A percentile compares a stretch with the other conserved stretches of the same genome.
Evolutionary conservation across 2,888 invertebrate species (phyloP).

Genomic region (Plagodis dolabraria): DNA sequence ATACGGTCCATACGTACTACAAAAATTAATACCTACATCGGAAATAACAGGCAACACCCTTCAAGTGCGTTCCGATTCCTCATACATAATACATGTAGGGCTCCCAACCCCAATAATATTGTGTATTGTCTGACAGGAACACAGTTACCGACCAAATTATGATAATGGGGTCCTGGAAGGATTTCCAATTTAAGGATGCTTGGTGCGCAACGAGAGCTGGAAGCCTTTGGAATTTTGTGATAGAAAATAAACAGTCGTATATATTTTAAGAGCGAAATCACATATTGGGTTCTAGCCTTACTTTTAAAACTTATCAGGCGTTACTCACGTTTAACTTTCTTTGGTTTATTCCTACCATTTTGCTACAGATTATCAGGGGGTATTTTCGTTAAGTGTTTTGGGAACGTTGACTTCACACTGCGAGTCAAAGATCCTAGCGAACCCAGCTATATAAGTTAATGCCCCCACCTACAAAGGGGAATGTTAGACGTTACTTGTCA

Average conservation of each 20-base stretch:
- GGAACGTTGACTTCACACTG: no score
- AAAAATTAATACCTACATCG: conserved; percentile 12
- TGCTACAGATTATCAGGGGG: no score
- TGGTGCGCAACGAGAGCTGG: conserved; percentile 2
- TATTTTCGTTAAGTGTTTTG: no score
- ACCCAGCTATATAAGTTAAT: no score
- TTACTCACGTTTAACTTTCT: no score
- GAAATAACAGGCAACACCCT: conserved; percentile 14
- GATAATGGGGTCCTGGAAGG: conserved; percentile 55
- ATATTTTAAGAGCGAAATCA: no score
- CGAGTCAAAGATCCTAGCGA: no score
- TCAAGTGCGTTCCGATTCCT: conserved; percentile 55
- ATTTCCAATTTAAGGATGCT: conserved; percentile 6
- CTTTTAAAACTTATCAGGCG: no score
- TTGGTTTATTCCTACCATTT: no score
- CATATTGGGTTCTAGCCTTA: no score
- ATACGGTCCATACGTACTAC: background rate
- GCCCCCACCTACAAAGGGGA: no score
- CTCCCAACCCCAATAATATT: conserved; percentile 62
- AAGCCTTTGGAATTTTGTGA: conserved; percentile 5
- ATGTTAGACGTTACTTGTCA: no score
- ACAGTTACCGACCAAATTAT: conserved; percentile 65
- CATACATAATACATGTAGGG: conserved; percentile 75
- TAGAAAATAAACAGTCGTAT: background rate
- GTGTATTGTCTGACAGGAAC: conserved; percentile 71